These are phyloP conservation scores for Micrastur ruficollis DNA, from an alignment of 2,797 vertebrate genomes.

Conservation along the genomic window DNA sequence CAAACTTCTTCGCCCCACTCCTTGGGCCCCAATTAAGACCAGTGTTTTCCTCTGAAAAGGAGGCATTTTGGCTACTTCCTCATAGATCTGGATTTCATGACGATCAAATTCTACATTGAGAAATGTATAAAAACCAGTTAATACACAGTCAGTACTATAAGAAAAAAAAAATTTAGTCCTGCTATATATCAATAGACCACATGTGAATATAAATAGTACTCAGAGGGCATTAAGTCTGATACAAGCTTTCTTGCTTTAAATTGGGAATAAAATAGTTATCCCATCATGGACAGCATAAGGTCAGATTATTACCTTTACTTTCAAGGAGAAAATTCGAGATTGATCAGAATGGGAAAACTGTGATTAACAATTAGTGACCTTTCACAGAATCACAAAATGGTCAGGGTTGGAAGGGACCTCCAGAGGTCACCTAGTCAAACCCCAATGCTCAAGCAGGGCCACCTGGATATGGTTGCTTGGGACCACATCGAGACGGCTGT, in stretches of 20 bases:
- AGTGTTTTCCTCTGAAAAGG: conserved; percentile 98
- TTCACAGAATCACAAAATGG: background rate
- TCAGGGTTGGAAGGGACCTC: background rate
- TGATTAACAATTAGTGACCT: background rate
- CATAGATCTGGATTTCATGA: conserved; percentile 97
- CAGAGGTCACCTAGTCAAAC: background rate
- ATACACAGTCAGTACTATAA: background rate
- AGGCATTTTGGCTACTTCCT: conserved; percentile 97
- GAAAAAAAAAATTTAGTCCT: background rate
- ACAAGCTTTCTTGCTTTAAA: background rate
- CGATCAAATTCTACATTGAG: conserved; percentile 91
- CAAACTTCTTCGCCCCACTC: conserved; percentile 94
- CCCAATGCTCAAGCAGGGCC: background rate
- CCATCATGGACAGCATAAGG: background rate
- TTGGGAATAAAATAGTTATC: background rate
- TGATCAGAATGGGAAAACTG: background rate
- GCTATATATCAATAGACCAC: background rate
- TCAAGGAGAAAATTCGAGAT: background rate
- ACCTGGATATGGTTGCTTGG: background rate
- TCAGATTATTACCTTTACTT: background rate
- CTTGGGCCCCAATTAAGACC: conserved; percentile 96
- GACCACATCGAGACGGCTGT: background rate
- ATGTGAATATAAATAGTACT: background rate
- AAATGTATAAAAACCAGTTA: background rate
- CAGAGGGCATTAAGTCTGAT: background rate